A percentile compares a stretch with the other conserved stretches of the same genome.
These are phyloP conservation scores for Clepsis dumicolana DNA, from an alignment of 2,888 invertebrate genomes.

Conservation along the genomic window DNA sequence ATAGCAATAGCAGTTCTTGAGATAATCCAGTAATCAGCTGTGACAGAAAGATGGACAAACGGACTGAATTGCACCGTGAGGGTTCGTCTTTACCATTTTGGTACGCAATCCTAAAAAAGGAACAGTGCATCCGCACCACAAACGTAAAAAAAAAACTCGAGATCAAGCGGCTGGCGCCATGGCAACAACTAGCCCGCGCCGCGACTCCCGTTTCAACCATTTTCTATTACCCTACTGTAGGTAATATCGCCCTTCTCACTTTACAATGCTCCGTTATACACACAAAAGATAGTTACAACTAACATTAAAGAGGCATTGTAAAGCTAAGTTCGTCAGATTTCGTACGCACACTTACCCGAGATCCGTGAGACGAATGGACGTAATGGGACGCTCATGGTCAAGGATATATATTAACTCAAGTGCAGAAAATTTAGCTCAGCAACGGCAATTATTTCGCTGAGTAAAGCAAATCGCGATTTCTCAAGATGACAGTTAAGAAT, in stretches of 20 bases:
- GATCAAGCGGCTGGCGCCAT: conserved; percentile 59
- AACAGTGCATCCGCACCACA: neutral
- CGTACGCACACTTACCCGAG: conserved; percentile 53
- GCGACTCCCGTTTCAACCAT: conserved; percentile 54
- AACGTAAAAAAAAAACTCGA: conserved; percentile 47
- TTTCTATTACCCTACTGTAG: conserved; percentile 52
- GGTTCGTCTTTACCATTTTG: too few relatives aligned
- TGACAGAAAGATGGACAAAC: too few relatives aligned
- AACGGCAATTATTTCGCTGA: conserved; percentile 19
- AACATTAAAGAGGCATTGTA: conserved; percentile 25
- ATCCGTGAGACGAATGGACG: conserved; percentile 53
- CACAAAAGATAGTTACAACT: conserved; percentile 7
- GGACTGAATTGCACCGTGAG: too few relatives aligned
- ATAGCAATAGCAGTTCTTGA: too few relatives aligned
- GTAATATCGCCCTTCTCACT: conserved; percentile 24
- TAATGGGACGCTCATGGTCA: conserved; percentile 54
- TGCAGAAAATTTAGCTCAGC: conserved; percentile 20
- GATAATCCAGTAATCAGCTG: too few relatives aligned
- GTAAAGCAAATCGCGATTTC: conserved; percentile 13
- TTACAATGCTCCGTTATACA: conserved; percentile 32
- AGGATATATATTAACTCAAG: conserved; percentile 40
- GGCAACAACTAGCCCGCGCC: conserved; percentile 55
- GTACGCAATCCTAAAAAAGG: too few relatives aligned
- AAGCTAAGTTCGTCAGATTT: conserved; percentile 26
- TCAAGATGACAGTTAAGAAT: conserved; percentile 6